These are phyloP conservation scores for Telenomus remus DNA, from an alignment of 1,140 invertebrate species.

Conservation along the genomic window DNA sequence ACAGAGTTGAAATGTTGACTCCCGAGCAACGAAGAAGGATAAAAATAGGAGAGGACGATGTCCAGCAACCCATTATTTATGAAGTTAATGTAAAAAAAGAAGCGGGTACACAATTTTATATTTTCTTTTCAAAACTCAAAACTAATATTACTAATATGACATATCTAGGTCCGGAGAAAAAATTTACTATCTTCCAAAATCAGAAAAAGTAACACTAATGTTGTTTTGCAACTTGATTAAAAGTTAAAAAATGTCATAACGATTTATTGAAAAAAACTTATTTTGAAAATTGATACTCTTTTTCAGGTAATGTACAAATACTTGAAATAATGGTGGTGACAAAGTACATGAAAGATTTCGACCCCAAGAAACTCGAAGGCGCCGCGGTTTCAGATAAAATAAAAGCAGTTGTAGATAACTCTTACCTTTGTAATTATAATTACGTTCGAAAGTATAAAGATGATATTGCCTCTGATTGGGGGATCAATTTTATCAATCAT, in stretches of 20 bases:
- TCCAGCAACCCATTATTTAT: not conserved
- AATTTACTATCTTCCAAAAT: too few species aligned
- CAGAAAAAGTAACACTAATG: too few species aligned
- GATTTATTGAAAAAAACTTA: too few species aligned
- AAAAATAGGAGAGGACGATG: constrained; percentile 6
- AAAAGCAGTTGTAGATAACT: constrained; percentile 3
- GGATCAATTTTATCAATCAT: constrained; percentile 38
- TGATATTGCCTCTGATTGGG: constrained; percentile 33
- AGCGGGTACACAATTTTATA: constrained; percentile 1
- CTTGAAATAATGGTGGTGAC: constrained; percentile 21
- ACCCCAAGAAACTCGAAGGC: not conserved
- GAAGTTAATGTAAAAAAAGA: constrained; percentile 12
- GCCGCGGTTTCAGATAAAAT: not conserved
- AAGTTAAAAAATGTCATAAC: too few species aligned
- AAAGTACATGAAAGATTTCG: constrained; percentile 4
- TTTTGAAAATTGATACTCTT: too few species aligned
- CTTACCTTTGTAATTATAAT: constrained; percentile 22
- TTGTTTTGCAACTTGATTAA: too few species aligned
- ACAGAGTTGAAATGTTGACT: constrained; percentile 13
- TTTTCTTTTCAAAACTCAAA: too few species aligned
- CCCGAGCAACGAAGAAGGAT: constrained; percentile 4
- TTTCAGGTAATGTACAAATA: constrained; percentile 17
- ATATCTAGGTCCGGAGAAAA: too few species aligned
- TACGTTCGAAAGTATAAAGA: constrained; percentile 37
- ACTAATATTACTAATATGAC: too few species aligned